Evolutionary conservation across 2,797 vertebrate species (phyloP).

Genomic region (Sebastolobus alascanus): DNA sequence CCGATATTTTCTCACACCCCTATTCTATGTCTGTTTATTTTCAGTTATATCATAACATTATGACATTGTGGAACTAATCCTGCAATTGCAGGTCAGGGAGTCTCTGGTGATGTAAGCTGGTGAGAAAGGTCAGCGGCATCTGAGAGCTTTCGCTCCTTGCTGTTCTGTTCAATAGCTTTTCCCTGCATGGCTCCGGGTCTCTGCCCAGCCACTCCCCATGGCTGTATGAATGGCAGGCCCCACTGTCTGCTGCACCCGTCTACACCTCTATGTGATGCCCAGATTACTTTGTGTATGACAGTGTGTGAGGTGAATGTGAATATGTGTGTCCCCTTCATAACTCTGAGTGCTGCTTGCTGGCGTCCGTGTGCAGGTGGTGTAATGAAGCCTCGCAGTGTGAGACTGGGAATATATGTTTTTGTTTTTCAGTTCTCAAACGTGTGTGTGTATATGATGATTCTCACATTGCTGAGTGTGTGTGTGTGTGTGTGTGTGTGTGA

Average conservation of each 20-base stretch:
- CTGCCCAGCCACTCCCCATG: slow-evolving; percentile 38
- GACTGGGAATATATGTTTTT: slow-evolving; percentile 44
- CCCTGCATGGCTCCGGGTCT: slow-evolving; percentile 54
- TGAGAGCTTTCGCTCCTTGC: slow-evolving; percentile 43
- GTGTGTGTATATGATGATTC: slow-evolving; percentile 24
- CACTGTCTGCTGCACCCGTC: slow-evolving; percentile 47
- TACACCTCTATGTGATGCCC: slow-evolving; percentile 51
- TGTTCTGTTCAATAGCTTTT: slow-evolving; percentile 66
- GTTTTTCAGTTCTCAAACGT: slow-evolving; percentile 4
- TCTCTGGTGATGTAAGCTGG: slow-evolving; percentile 46
- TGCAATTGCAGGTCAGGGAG: slow-evolving; percentile 34
- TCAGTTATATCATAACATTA: slow-evolving; percentile 24
- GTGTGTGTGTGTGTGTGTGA: background rate
- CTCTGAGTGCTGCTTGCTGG: slow-evolving; percentile 21
- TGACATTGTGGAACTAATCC: slow-evolving; percentile 56
- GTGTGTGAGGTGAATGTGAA: slow-evolving; percentile 65
- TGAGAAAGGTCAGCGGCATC: slow-evolving; percentile 63
- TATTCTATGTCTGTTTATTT: background rate
- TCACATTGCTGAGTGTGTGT: slow-evolving; percentile 10
- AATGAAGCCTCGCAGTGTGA: slow-evolving; percentile 57
- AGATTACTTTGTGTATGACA: slow-evolving; percentile 53
- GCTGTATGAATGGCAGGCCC: slow-evolving; percentile 57
- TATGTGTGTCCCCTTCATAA: slow-evolving; percentile 28
- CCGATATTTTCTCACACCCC: no score
- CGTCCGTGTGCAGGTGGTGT: slow-evolving; percentile 50